Conservation (phyloP, 1,140 invertebrate genomes). For the Pogonus chalceus region DNA sequence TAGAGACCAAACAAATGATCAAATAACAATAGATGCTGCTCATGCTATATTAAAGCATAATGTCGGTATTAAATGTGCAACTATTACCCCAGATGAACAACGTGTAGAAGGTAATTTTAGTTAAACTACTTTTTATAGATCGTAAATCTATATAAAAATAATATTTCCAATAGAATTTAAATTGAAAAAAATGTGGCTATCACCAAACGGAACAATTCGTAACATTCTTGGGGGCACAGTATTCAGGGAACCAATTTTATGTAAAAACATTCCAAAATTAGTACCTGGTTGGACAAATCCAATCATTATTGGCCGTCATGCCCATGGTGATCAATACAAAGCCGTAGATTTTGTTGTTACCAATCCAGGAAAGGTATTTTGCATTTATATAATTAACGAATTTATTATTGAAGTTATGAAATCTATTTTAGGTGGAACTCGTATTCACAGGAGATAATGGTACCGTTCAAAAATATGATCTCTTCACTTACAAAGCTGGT, state of each 20-base stretch:
- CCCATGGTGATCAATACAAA: conserved; percentile 86
- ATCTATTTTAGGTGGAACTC: conserved; percentile 47
- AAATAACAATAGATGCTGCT: conserved; percentile 79
- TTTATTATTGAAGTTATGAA: not conserved
- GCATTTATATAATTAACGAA: not conserved
- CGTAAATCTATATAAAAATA: too few species aligned
- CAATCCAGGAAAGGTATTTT: conserved; percentile 52
- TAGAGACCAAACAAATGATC: conserved; percentile 76
- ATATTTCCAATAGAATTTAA: conserved; percentile 60
- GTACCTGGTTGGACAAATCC: conserved; percentile 79
- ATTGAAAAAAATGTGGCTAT: conserved; percentile 87
- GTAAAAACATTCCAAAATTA: conserved; percentile 76
- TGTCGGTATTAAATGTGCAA: conserved; percentile 87
- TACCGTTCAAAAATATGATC: conserved; percentile 39
- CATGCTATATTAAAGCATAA: conserved; percentile 81
- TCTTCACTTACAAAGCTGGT: conserved; percentile 64
- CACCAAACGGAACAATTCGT: conserved; percentile 83
- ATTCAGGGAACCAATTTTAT: conserved; percentile 83
- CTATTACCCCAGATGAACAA: conserved; percentile 84
- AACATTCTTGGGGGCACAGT: conserved; percentile 87
- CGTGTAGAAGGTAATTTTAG: conserved; percentile 63
- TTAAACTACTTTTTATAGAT: too few species aligned
- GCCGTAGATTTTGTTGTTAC: conserved; percentile 71
- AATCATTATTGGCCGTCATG: conserved; percentile 78
- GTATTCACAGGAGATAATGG: conserved; percentile 54